These are phyloP conservation scores for Shargacucullia verbasci DNA, from an alignment of 2,888 invertebrate genomes.

Conservation along the genomic window DNA sequence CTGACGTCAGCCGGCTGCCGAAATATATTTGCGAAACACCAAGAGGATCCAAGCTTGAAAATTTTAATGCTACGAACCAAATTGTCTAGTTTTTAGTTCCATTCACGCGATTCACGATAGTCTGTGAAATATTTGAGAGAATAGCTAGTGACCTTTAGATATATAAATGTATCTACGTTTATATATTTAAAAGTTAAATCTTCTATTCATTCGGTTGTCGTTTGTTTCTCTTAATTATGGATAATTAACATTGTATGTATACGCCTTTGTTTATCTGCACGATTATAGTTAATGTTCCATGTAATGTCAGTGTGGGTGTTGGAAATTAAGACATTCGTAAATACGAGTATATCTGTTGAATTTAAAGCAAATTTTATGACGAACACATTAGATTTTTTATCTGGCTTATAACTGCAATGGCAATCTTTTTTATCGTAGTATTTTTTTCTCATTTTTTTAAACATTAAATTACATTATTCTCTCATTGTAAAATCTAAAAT, in stretches of 20 bases:
- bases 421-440: too few species aligned
- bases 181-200: not conserved
- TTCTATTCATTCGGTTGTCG: not conserved
- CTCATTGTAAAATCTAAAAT: too few species aligned
- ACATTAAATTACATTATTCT: too few species aligned
- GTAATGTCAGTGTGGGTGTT: constrained; percentile 34
- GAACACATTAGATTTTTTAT: not conserved
- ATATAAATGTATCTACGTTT: too few species aligned
- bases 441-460: too few species aligned
- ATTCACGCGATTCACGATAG: not conserved
- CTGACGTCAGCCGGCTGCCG: constrained; percentile 1
- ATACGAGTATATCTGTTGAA: constrained; percentile 10
- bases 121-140: too few species aligned
- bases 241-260: constrained; percentile 27
- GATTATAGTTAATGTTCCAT: constrained; percentile 27
- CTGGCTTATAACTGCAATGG: too few species aligned
- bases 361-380: constrained; percentile 28
- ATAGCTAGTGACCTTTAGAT: too few species aligned
- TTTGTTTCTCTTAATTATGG: constrained; percentile 22
- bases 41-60: constrained; percentile 6
- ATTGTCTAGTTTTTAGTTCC: not conserved
- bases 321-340: constrained; percentile 11
- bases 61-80: too few species aligned
- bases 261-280: constrained; percentile 35
- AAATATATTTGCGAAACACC: constrained; percentile 19